phyloP scores from a whole-genome alignment of 1,140 invertebrate genomes.

The Ganaspis sp. region DNA sequence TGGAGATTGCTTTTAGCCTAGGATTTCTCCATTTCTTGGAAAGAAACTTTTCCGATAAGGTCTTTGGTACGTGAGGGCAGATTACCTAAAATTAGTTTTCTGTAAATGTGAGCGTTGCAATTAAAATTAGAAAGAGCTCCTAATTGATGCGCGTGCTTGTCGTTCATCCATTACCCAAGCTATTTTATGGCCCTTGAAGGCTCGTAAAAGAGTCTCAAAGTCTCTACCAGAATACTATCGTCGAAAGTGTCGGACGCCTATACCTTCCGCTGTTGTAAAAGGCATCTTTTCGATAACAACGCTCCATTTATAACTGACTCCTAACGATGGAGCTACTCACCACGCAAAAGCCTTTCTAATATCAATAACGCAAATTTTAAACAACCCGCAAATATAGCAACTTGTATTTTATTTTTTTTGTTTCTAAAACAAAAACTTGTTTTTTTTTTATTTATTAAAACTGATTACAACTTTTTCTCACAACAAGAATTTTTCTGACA shows the following conservation, averaged over 20 bases:
- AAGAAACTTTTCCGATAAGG: constrained; percentile 2
- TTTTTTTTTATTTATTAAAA: too few relatives aligned
- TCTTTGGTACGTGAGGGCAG: neutral
- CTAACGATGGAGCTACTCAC: constrained; percentile 18
- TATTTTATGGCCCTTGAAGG: constrained; percentile 21
- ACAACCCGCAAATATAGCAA: neutral
- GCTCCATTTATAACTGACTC: constrained; percentile 26
- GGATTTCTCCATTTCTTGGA: neutral
- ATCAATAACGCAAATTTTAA: neutral
- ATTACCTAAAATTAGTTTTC: constrained; percentile 6
- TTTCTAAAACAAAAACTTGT: too few relatives aligned
- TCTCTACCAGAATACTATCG: constrained; percentile 6
- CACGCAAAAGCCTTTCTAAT: neutral
- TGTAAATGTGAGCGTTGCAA: constrained; percentile 7
- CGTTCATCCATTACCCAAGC: constrained; percentile 19
- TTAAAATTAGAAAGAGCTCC: constrained; percentile 25
- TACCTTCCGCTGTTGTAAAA: neutral
- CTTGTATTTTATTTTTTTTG: too few relatives aligned
- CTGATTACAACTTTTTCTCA: too few relatives aligned
- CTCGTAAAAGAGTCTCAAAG: constrained; percentile 21
- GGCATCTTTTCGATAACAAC: constrained; percentile 28
- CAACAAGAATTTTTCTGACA: too few relatives aligned
- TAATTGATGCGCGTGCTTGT: constrained; percentile 28
- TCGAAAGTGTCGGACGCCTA: neutral
- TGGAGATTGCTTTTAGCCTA: neutral